These are phyloP conservation scores for Platyrinchus mystaceus DNA, from an alignment of 2,797 vertebrate genomes.

Conservation along the genomic window DNA sequence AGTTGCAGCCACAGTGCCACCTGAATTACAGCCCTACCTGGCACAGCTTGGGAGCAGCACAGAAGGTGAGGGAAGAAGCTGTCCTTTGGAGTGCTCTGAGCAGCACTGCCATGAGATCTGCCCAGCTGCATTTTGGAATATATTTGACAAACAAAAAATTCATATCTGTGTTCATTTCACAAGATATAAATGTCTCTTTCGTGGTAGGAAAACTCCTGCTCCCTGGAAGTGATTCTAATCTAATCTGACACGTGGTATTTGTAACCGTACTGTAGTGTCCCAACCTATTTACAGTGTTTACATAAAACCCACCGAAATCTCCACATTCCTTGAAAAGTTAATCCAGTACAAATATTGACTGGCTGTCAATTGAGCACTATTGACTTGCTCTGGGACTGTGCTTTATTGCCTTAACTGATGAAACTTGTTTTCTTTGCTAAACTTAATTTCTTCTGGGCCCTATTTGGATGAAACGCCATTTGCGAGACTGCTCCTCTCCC, in stretches of 20 bases:
- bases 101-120: conserved; percentile 59
- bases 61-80: neutral
- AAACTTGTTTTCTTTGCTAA: conserved; percentile 50
- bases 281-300: conserved; percentile 76
- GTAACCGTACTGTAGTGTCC: conserved; percentile 69
- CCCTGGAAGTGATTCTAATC: conserved; percentile 72
- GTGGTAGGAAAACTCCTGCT: conserved; percentile 63
- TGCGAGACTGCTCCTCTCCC: neutral
- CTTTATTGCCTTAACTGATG: conserved; percentile 45
- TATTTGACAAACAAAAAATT: conserved; percentile 25
- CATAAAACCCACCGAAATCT: conserved; percentile 69
- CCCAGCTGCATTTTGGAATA: conserved; percentile 65
- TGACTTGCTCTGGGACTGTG: conserved; percentile 28
- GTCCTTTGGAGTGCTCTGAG: conserved; percentile 23
- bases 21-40: neutral
- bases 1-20: neutral
- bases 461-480: neutral
- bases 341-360: conserved; percentile 68
- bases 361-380: conserved; percentile 58
- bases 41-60: rapidly evolving
- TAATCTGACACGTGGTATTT: conserved; percentile 73
- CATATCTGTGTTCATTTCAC: conserved; percentile 71
- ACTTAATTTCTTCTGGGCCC: conserved; percentile 36
- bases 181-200: conserved; percentile 70
- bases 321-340: conserved; percentile 67